Conservation (phyloP, 2,113 vertebrate species). For the Otolemur garnettii region DNA sequence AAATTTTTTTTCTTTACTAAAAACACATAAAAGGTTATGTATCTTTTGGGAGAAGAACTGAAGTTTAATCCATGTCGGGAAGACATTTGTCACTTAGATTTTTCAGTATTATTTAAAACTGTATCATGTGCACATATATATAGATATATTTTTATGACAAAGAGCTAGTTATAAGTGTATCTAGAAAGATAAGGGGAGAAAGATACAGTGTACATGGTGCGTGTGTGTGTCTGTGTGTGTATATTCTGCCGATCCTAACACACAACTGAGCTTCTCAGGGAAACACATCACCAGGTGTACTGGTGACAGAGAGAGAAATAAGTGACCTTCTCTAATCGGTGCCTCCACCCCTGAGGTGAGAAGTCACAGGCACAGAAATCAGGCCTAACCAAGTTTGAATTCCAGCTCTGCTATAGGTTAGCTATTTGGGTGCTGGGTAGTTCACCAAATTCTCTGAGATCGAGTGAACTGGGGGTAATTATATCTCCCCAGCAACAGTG, state of each 20-base stretch:
- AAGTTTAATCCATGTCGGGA: background rate
- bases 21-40: background rate
- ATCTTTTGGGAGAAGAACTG: background rate
- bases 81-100: background rate
- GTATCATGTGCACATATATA: background rate
- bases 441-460: background rate
- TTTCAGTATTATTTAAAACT: conserved; percentile 2
- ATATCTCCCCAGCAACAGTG: background rate
- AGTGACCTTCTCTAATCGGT: background rate
- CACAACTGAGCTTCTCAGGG: background rate
- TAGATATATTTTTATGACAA: background rate
- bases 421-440: background rate
- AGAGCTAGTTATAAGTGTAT: background rate
- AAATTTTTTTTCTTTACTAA: background rate
- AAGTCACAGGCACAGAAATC: conserved; percentile 1
- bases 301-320: background rate
- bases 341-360: fast-evolving
- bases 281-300: background rate
- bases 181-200: background rate
- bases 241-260: background rate
- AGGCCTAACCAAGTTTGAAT: background rate
- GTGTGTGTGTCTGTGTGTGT: no score
- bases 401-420: background rate
- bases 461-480: background rate
- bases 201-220: background rate